phyloP scores from a whole-genome alignment of 2,888 invertebrate genomes.

The Epiblema foenella region DNA sequence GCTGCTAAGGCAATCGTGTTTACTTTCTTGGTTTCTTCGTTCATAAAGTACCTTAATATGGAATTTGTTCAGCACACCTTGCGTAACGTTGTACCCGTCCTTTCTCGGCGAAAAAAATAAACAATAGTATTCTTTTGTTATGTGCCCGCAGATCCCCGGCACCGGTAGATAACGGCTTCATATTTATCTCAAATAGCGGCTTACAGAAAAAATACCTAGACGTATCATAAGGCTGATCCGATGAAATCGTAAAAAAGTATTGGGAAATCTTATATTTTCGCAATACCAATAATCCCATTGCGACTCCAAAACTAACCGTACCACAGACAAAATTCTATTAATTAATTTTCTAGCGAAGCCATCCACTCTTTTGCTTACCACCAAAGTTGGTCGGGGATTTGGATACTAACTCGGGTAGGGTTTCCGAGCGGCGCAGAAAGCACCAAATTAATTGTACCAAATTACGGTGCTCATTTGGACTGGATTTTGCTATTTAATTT shows the following conservation, averaged over 20 bases:
- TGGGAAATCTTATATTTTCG: neutral
- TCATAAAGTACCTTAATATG: too few relatives aligned
- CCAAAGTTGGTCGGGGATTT: constrained; percentile 42
- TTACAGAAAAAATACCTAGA: too few relatives aligned
- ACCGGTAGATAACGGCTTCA: too few relatives aligned
- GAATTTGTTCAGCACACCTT: too few relatives aligned
- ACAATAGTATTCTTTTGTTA: too few relatives aligned
- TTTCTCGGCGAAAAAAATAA: too few relatives aligned
- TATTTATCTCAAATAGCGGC: too few relatives aligned
- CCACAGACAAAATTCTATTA: constrained; percentile 32
- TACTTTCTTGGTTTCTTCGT: too few relatives aligned
- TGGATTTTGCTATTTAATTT: constrained; percentile 41
- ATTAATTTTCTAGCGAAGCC: constrained; percentile 42
- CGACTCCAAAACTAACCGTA: constrained; percentile 19
- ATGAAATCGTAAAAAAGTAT: neutral
- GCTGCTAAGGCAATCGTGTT: neutral
- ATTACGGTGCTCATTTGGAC: constrained; percentile 36
- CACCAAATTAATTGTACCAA: constrained; percentile 41
- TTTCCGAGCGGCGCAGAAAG: constrained; percentile 25
- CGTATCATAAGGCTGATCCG: too few relatives aligned
- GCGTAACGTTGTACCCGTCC: too few relatives aligned
- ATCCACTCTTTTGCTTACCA: constrained; percentile 41
- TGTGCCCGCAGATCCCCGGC: too few relatives aligned
- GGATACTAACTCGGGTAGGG: constrained; percentile 35
- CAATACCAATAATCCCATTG: constrained; percentile 21